Percentiles rank a stretch among this genome's conserved stretches.
Evolutionary conservation across 2,113 vertebrate species (phyloP).

Genomic region (Esox niger): DNA sequence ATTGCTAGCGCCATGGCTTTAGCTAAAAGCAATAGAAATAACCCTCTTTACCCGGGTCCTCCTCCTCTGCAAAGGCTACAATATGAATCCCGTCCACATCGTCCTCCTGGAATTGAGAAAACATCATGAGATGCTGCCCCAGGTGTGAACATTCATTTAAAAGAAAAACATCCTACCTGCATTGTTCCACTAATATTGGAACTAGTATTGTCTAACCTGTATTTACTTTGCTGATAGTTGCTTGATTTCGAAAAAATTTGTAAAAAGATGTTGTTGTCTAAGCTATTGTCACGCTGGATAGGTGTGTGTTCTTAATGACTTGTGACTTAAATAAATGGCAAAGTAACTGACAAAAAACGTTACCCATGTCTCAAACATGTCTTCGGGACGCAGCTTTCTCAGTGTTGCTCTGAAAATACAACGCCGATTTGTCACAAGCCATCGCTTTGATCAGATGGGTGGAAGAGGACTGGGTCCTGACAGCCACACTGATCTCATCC

Average conservation of each 20-base stretch:
- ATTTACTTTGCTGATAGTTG: no score
- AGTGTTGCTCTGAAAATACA: conserved; percentile 83
- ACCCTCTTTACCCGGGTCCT: conserved; percentile 84
- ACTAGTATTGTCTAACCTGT: no score
- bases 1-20: no score
- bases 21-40: no score
- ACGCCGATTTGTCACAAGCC: background rate
- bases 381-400: conserved; percentile 88
- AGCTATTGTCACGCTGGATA: no score
- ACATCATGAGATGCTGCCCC: background rate
- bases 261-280: no score
- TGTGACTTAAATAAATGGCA: no score
- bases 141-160: no score
- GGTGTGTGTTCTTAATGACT: no score
- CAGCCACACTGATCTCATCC: no score
- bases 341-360: background rate
- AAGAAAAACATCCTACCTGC: background rate
- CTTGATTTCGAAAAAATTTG: no score
- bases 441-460: background rate
- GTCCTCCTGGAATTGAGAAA: conserved; percentile 81
- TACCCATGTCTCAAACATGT: conserved; percentile 98
- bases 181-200: no score
- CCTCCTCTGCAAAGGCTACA: conserved; percentile 95
- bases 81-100: conserved; percentile 94
- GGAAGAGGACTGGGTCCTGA: background rate